Evolutionary conservation across 2,797 vertebrate species (phyloP), one percentile per base, ranked within the genome.

Genomic region (Sphaeramia orbicularis): DNA sequence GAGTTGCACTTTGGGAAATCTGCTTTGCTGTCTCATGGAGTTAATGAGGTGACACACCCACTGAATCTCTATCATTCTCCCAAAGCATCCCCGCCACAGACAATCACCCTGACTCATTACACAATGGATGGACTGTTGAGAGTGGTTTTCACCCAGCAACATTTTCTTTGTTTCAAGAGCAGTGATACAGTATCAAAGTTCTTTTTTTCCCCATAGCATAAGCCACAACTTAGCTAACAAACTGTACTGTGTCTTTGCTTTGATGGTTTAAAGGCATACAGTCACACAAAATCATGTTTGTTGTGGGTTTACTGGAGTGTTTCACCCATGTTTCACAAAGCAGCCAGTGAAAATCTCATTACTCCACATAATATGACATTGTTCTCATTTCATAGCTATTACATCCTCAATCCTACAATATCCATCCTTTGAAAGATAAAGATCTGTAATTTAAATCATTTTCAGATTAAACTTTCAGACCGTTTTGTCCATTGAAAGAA

Each of bases 41-140:
- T 86, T 90, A 92, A 88, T 90, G 86, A 90, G 76, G 74, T 85
- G 86, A 86, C 77, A 82, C 81, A 80, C 78, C 83, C 71, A 72
- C 83, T 73, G 81, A 78, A 59, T 85, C 67, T 84, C 75, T 68
- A 21, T 68, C 52, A 53, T 63, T 71, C 51, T 79, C 83, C 84
- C 56, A 79, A 73, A 86, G 76, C 72, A 44, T 67, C 62, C 41
- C 48, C 49, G 44, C 65, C 52, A 40, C 43, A 66, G 57, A 84
- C 49, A 65, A 69, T 76, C 78, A 61, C 45, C 74, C 78, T 51
- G 71, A 81, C 63, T 86, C 70, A 40, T 49, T 60, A 51, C 60
- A 68, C 59, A 84, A 81, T 38, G 65, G 67, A 76, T 49, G 56
- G 65, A 81, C 52, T 50, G 43, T 24, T 27, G 32, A 35, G 32